Base-by-base conservation (phyloP, 2,888 invertebrate genomes). In the Crematogaster levior region DNA sequence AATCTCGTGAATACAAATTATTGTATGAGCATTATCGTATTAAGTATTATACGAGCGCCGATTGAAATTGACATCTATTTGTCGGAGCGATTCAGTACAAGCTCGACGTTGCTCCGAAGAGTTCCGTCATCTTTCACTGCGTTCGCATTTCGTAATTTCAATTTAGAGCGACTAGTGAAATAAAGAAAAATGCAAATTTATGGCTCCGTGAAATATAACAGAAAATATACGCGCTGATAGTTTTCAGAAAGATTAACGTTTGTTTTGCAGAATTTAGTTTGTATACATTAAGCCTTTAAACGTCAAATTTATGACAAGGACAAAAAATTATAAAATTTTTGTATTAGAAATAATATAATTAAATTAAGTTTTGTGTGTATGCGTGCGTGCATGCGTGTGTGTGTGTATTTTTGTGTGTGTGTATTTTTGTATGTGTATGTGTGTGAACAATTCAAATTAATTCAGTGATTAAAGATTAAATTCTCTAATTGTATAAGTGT, bases 51-150 rank as follows among this genome's bases (percentile, higher is more conserved):
- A 83, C 68, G 83, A 82, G 77, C 85, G 84, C 61, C 85, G 85
- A 84, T 86, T 86, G 88, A 85, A 91, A 91, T 91, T 91, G 91
- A 91, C 90, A 91, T 84, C 86, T 88, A 90, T 90, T 90, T 88
- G 84, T 81, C 85, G 85, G 88, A 82, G 81, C 68, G 81, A 87
- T 86, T 85, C 88, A 91, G 91, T 91, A 81, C 60, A 83, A 73
- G 84, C 77, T 80, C 84, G 83, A 43, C 79, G 30, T 48, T 34
- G 80, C 73, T 40, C 48, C 66, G 46, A 81, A 65, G 70, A 15
- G 58, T 30, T 75, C 40, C 58, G 53, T 60, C 51, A 51, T 74
- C 30, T 51, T 63, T 63, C 37, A 21, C 12, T 65, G 46, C 43
- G 48, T 24, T 74, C 12, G 43, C 12, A 53, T 30, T 43, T 65